These are phyloP conservation scores for Smithornis capensis DNA, from an alignment of 2,113 vertebrate genomes.

Conservation along the genomic window DNA sequence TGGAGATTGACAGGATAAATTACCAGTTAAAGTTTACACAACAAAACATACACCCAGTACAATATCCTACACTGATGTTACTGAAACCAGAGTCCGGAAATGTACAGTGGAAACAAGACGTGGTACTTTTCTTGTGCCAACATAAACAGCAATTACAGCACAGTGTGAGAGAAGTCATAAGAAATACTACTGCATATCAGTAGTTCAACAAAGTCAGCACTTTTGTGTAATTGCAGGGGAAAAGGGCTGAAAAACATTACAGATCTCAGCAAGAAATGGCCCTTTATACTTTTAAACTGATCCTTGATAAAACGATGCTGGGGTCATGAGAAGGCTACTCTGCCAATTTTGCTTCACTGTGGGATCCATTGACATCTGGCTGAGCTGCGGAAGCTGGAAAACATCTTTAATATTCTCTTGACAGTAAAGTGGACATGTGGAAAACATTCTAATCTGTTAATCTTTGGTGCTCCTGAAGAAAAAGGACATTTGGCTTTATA, in stretches of 20 bases:
- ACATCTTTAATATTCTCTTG: slow-evolving; percentile 92
- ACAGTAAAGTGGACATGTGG: slow-evolving; percentile 89
- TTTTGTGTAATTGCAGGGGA: slow-evolving; percentile 82
- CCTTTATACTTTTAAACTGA: slow-evolving; percentile 73
- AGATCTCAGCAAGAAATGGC: slow-evolving; percentile 73
- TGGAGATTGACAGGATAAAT: slow-evolving; percentile 78
- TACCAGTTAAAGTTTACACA: slow-evolving; percentile 84
- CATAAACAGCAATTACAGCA: slow-evolving; percentile 89
- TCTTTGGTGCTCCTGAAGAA: slow-evolving; percentile 81
- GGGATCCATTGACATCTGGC: slow-evolving; percentile 89
- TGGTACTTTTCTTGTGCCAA: slow-evolving; percentile 81
- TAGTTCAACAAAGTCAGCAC: slow-evolving; percentile 82
- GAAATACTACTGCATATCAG: slow-evolving; percentile 83
- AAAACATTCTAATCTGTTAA: slow-evolving; percentile 92
- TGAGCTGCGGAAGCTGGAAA: slow-evolving; percentile 89
- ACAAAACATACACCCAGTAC: slow-evolving; percentile 82
- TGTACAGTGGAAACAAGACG: slow-evolving; percentile 79
- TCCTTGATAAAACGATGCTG: slow-evolving; percentile 76
- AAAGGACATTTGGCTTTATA: slow-evolving; percentile 78
- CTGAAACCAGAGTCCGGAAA: slow-evolving; percentile 85
- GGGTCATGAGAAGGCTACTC: slow-evolving; percentile 82
- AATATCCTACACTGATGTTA: slow-evolving; percentile 84
- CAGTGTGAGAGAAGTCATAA: slow-evolving; percentile 82
- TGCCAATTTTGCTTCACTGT: slow-evolving; percentile 85
- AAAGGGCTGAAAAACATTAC: slow-evolving; percentile 72